Conservation (phyloP, 2,888 invertebrate genomes). For the Myopa testacea region DNA sequence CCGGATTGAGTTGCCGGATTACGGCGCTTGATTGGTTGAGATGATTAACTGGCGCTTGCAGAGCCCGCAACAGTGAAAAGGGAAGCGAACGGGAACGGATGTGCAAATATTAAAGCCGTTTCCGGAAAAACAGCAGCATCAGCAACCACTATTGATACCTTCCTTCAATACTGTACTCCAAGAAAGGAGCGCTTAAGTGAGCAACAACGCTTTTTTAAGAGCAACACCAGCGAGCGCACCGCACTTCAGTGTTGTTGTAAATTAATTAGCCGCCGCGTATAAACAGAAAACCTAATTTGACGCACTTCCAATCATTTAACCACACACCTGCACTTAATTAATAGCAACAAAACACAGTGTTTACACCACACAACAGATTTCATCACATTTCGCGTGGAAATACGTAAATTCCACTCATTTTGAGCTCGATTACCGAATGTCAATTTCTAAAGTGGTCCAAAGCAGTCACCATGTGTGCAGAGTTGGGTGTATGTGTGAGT, state of each 20-base stretch:
- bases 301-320: neutral
- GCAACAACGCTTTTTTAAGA: neutral
- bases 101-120: constrained; percentile 10
- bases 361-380: neutral
- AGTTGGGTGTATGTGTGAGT: neutral
- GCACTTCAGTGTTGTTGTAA: neutral
- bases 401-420: constrained; percentile 39
- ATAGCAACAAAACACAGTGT: neutral
- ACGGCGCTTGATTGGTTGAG: constrained; percentile 60
- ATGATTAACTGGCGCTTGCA: constrained; percentile 57
- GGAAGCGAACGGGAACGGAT: neutral
- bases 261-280: constrained; percentile 18
- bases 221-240: neutral
- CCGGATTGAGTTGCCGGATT: constrained; percentile 53
- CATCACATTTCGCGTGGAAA: constrained; percentile 7
- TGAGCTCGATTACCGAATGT: constrained; percentile 40
- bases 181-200: neutral
- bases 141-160: too few species aligned
- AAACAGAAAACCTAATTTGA: constrained; percentile 21
- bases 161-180: neutral
- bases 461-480: neutral
- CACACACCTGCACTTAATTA: constrained; percentile 6
- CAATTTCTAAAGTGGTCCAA: constrained; percentile 29
- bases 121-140: neutral
- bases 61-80: neutral